Evolutionary conservation across 2,888 invertebrate species (phyloP).

Genomic region (Erynnis tages): DNA sequence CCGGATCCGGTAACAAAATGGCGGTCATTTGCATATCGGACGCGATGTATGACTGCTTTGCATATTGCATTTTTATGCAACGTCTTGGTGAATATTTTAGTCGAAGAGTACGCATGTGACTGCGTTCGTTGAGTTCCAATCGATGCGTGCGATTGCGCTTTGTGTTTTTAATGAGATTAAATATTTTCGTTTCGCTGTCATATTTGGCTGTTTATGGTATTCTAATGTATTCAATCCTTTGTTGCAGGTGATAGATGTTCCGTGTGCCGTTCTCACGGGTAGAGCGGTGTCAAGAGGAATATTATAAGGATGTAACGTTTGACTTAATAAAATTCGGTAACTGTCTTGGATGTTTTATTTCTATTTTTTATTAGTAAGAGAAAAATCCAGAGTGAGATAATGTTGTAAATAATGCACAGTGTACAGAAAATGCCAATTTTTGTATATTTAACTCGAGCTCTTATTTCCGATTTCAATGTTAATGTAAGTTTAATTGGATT

Average conservation of each 20-base stretch:
- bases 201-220: conserved; percentile 60
- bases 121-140: conserved; percentile 20
- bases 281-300: conserved; percentile 5
- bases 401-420: too few relatives aligned
- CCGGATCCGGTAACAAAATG: conserved; percentile 61
- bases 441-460: too few relatives aligned
- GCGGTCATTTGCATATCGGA: conserved; percentile 75
- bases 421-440: too few relatives aligned
- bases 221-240: conserved; percentile 49
- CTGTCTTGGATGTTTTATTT: too few relatives aligned
- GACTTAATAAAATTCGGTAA: neutral
- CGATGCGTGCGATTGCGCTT: conserved; percentile 29
- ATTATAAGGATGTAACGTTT: neutral
- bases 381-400: too few relatives aligned
- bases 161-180: conserved; percentile 76
- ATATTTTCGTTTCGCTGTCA: conserved; percentile 75
- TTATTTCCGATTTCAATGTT: too few relatives aligned
- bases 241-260: conserved; percentile 34
- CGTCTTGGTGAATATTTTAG: conserved; percentile 45
- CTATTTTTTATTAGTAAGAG: too few relatives aligned
- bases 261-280: conserved; percentile 30
- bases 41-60: conserved; percentile 61
- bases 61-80: conserved; percentile 57
- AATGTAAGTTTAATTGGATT: too few relatives aligned
- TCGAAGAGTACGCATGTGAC: conserved; percentile 28